phyloP scores from a whole-genome alignment of 2,797 vertebrate genomes.

The Anguilla obscura region DNA sequence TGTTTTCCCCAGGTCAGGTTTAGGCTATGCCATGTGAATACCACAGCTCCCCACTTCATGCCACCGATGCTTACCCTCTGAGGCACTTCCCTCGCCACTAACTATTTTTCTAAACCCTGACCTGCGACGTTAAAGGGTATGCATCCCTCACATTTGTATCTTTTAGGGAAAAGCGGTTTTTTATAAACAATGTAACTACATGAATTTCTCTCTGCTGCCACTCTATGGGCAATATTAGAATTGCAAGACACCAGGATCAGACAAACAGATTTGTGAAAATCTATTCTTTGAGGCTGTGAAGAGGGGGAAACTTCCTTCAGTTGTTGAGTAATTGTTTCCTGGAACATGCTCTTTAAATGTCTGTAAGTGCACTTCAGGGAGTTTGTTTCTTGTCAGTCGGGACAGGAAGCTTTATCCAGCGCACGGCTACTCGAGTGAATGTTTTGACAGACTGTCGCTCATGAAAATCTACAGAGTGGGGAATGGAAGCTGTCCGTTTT shows the following conservation, averaged over 20 bases:
- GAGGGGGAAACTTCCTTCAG: not conserved
- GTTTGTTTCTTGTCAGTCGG: not conserved
- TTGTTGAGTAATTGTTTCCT: not conserved
- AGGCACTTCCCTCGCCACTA: not conserved
- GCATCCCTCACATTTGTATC: not conserved
- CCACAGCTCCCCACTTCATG: not conserved
- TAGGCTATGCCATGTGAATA: not conserved
- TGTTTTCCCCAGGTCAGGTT: not conserved
- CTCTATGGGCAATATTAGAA: not conserved
- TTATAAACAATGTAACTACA: not conserved
- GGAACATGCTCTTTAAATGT: not conserved
- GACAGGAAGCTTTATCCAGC: slow-evolving; percentile 7
- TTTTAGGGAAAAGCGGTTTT: not conserved
- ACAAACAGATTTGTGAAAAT: not conserved
- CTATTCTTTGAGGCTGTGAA: not conserved
- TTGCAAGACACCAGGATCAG: not conserved
- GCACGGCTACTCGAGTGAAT: not conserved
- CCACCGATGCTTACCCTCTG: not conserved
- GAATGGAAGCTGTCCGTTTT: not conserved
- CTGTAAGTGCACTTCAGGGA: not conserved
- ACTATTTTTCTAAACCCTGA: not conserved
- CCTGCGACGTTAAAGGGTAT: not conserved
- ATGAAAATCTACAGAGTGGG: slow-evolving; percentile 30
- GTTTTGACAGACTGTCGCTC: slow-evolving; percentile 29
- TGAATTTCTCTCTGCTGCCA: not conserved